A percentile compares a stretch with the other conserved stretches of the same genome.
These are phyloP conservation scores for Poecilus cupreus DNA, from an alignment of 2,888 invertebrate species.

Conservation along the genomic window DNA sequence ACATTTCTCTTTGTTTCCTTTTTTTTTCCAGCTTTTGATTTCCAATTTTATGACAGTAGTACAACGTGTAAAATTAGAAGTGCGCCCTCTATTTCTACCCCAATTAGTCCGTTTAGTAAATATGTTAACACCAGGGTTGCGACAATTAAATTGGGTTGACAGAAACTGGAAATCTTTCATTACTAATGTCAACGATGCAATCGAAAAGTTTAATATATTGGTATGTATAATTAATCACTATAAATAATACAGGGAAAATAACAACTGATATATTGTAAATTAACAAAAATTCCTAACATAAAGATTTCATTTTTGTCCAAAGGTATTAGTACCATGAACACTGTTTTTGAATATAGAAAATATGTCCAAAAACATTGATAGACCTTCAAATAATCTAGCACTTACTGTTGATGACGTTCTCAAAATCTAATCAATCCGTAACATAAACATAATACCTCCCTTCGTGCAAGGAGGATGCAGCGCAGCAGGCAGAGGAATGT, in stretches of 20 bases:
- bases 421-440: too few relatives aligned
- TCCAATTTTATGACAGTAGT: constrained; percentile 85
- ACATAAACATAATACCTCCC: too few relatives aligned
- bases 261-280: too few relatives aligned
- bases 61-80: constrained; percentile 87
- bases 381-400: too few relatives aligned
- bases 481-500: too few relatives aligned
- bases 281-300: too few relatives aligned
- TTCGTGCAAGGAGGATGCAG: too few relatives aligned
- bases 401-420: too few relatives aligned
- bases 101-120: constrained; percentile 90
- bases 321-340: not conserved
- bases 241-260: not conserved
- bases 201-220: constrained; percentile 86
- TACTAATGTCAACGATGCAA: constrained; percentile 83
- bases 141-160: constrained; percentile 90
- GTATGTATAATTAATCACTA: constrained; percentile 70
- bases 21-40: constrained; percentile 82
- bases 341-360: too few relatives aligned
- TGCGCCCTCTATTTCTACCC: constrained; percentile 91
- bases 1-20: too few relatives aligned
- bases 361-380: too few relatives aligned
- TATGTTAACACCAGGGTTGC: constrained; percentile 87
- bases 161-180: constrained; percentile 87
- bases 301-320: too few relatives aligned